Base-by-base conservation (phyloP, 2,888 invertebrate species). In the Drosophila colorata region DNA sequence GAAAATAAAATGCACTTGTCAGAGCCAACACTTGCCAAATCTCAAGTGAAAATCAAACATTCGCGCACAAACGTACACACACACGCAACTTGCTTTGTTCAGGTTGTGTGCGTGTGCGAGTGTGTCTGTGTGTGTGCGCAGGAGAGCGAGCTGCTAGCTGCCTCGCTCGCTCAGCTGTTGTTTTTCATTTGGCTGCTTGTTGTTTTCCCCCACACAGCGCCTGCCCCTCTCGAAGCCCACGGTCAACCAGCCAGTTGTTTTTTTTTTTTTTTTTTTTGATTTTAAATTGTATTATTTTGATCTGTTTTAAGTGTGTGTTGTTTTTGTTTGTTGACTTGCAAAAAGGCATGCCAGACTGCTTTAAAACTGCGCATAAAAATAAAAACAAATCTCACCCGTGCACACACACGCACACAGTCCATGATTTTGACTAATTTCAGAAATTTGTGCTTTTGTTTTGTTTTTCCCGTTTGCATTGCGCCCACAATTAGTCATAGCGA, bases 121-220 rank as follows among this genome's bases (percentile, higher is more conserved):
- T 13, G 33, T 33, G 11, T 9, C 9, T 28, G 28, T 2, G 28
- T 28, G 25, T 63, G 65, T 53, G 65, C 48, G 57, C 14, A 46
- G 37, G 57, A 58, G 75, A 51, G 37, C 44, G 28, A 49, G 43
- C 51, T 66, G 61, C 52, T 76, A 72, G 57, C 68, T 71, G 65
- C 63, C 85, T 81, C 69, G 71, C 86, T 85, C 67, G 59, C 80
- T 82, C 88, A 87, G 86, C 88, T 83, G 88, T 71, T 84, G 47
- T 61, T 82, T 82, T 76, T 70, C 65, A 61, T 40, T 60, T 56
- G 61, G 58, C 28, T 67, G 52, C n/a, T 47, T 63, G 41, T 63
- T 61, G 20, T 38, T 49, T 56, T 47, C 51, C 43, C 35, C 33
- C 8, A 33, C 20, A 13, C 65, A 43, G 9, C 64, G 43, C 16